Base-by-base conservation (phyloP, 2,888 invertebrate genomes). In the Drosophila mulleri region DNA sequence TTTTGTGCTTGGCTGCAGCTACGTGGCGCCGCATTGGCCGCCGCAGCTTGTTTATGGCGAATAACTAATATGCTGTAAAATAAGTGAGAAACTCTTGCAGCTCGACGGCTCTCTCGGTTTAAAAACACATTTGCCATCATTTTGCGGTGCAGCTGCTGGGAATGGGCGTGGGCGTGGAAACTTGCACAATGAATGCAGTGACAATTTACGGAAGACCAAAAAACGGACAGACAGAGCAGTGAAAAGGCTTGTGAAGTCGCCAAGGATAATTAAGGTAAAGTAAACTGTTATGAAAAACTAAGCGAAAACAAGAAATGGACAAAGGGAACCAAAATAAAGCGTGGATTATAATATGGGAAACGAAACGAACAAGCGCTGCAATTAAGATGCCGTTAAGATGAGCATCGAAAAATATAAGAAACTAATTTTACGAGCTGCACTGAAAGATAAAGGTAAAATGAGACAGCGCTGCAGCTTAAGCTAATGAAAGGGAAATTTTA, bases 21-120 rank as follows among this genome's bases (percentile, higher is more conserved):
- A 47, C 26, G 39, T 73, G 84, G 84, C 84, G 84, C 89, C 84
- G 68, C 79, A 63, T 29, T 69, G 89, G 62, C 75, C 74, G 76
- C 54, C 89, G 77, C 87, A 81, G 71, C 89, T 89, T 87, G 88
- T 85, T 85, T 89, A 87, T 89, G 89, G 82, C 85, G 80, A 79
- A 89, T 85, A 87, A 87, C 87, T 85, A 87, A 87, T 85, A 89
- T 85, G 88, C 89, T 72, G 80, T 74, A 84, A 87, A 89, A 75
- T 87, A 80, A 87, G 88, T 87, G 87, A 72, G 82, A 81, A 83
- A 67, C 79, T 72, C 42, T 64, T 59, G 72, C 80, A 75, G 66
- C 83, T 32, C 32, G 9, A 7, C 32, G 78, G 71, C 67, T 67
- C 72, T 58, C 67, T 78, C 68, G 72, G 67, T 74, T 85, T 87